phyloP scores from a whole-genome alignment of 2,797 vertebrate species.

The Choloepus didactylus region DNA sequence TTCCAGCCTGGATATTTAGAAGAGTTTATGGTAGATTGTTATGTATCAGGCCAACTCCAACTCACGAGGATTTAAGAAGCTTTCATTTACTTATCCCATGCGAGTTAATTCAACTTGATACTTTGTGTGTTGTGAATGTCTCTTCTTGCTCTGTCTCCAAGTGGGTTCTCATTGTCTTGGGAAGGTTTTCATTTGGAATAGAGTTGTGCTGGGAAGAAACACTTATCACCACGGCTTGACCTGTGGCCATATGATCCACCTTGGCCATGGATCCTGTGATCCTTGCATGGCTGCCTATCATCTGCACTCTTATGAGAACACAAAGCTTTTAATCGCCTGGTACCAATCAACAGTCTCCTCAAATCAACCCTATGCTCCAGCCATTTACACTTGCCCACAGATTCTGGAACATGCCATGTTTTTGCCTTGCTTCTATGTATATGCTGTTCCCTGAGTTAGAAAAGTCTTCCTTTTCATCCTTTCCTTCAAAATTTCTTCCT shows the following conservation, averaged over 20 bases:
- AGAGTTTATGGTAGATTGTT: background rate
- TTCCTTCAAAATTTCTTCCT: constrained; percentile 19
- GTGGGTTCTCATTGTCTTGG: background rate
- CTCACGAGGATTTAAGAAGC: background rate
- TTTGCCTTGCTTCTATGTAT: background rate
- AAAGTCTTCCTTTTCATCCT: background rate
- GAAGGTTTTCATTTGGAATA: background rate
- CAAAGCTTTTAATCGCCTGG: background rate
- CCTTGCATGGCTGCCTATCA: background rate
- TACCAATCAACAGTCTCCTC: background rate
- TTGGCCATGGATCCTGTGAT: background rate
- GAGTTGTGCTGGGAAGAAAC: background rate
- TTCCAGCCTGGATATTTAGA: background rate
- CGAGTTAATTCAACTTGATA: background rate
- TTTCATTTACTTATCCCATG: background rate
- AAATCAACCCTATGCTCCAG: background rate
- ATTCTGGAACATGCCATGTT: background rate
- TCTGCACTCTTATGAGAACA: background rate
- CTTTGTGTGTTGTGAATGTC: background rate
- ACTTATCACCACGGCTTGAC: background rate
- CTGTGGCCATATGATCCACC: background rate
- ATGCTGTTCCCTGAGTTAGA: background rate
- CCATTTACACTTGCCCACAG: background rate
- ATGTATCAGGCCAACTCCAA: too few relatives aligned
- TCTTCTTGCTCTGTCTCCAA: background rate